Conservation (phyloP, 2,888 invertebrate genomes). For the Ptilodon capucinus region DNA sequence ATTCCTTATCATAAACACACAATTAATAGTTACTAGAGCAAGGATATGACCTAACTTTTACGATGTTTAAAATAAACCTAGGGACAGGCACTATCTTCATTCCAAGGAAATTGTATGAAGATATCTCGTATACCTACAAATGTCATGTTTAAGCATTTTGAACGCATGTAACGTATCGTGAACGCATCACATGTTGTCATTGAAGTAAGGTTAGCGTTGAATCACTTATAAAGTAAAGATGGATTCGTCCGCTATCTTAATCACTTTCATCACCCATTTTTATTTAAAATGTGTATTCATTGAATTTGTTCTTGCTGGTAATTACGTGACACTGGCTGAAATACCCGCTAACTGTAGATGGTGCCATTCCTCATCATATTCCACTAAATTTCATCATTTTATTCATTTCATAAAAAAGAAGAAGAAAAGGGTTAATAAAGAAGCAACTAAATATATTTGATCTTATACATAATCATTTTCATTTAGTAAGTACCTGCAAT, state of each 20-base stretch:
- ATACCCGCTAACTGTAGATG: no score
- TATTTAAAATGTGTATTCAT: no score
- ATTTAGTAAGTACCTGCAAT: background rate
- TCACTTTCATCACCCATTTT: no score
- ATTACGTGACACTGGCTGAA: no score
- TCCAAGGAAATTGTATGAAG: conserved; percentile 37
- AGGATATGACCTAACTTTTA: background rate
- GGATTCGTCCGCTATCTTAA: no score
- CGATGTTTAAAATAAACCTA: background rate
- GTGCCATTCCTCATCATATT: no score
- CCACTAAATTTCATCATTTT: no score
- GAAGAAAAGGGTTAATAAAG: background rate
- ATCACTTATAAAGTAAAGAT: no score
- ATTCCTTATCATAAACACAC: background rate
- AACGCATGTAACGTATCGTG: conserved; percentile 35
- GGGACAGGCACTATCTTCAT: conserved; percentile 10
- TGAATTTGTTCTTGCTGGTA: no score
- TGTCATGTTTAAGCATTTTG: conserved; percentile 44
- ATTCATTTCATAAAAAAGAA: no score
- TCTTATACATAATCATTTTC: background rate
- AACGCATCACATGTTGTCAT: conserved; percentile 32
- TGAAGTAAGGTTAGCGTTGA: conserved; percentile 35
- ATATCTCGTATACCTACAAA: conserved; percentile 28
- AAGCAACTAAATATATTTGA: no score
- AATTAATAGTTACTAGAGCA: background rate